Conservation (phyloP, 1,140 invertebrate genomes). For the Musca domestica region DNA sequence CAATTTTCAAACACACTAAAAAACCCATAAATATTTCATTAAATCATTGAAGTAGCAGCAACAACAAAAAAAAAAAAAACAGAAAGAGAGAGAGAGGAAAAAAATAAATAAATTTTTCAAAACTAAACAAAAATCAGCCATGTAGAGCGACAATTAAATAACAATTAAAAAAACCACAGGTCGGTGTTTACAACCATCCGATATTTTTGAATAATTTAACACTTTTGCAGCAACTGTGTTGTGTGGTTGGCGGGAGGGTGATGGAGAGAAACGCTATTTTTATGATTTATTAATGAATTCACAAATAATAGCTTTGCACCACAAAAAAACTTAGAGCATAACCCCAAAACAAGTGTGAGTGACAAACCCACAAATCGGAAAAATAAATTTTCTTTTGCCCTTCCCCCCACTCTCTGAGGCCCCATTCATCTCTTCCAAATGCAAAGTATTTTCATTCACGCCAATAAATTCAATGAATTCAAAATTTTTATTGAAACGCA, state of each 20-base stretch:
- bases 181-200: background rate
- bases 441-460: no score
- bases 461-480: no score
- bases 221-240: no score
- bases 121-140: background rate
- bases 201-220: constrained; percentile 1
- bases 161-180: constrained; percentile 10
- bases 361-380: no score
- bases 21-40: constrained; percentile 1
- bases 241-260: no score
- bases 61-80: background rate
- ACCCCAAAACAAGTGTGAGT: no score
- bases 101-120: background rate
- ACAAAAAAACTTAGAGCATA: background rate
- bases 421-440: no score
- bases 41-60: background rate
- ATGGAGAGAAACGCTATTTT: background rate
- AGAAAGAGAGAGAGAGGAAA: no score
- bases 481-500: background rate
- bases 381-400: no score
- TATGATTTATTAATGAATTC: constrained; percentile 14
- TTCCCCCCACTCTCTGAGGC: no score
- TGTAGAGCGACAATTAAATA: constrained; percentile 7
- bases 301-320: background rate
- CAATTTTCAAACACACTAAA: no score